These are phyloP conservation scores for Sterna hirundo DNA, from an alignment of 2,113 vertebrate species.

Conservation along the genomic window DNA sequence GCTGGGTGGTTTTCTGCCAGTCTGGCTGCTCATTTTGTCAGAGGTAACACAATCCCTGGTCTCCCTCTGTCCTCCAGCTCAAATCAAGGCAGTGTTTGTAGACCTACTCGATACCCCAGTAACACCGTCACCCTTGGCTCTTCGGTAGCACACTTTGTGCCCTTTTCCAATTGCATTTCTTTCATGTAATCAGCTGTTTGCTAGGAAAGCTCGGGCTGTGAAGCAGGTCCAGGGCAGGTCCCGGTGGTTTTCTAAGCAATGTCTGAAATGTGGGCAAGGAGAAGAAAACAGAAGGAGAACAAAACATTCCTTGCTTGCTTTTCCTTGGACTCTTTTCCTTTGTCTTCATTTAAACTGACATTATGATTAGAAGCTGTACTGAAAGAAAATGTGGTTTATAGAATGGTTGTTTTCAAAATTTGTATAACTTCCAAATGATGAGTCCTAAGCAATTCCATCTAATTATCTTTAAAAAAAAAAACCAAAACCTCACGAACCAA, in stretches of 20 bases:
- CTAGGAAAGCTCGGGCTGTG: not conserved
- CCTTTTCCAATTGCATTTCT: not conserved
- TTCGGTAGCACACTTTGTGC: fast-evolving
- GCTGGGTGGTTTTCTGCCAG: not conserved
- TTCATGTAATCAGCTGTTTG: not conserved
- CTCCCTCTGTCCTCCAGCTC: not conserved
- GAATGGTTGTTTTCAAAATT: not conserved
- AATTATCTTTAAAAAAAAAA: not conserved
- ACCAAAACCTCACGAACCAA: not conserved
- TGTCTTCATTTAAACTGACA: not conserved
- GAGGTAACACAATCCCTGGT: not conserved
- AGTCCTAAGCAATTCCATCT: not conserved
- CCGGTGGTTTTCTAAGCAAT: not conserved
- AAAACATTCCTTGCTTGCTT: not conserved
- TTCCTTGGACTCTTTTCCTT: not conserved
- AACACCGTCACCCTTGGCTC: not conserved
- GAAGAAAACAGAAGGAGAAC: not conserved
- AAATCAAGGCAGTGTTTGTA: not conserved
- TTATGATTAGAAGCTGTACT: not conserved
- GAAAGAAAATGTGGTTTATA: not conserved
- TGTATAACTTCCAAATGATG: not conserved
- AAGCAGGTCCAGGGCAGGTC: not conserved
- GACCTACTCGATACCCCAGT: fast-evolving
- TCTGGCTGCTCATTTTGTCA: not conserved
- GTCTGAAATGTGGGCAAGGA: not conserved